A percentile compares a stretch with the other conserved stretches of the same genome.
Evolutionary conservation across 2,888 invertebrate genomes (phyloP).

Genomic region (Nemurella pictetii): DNA sequence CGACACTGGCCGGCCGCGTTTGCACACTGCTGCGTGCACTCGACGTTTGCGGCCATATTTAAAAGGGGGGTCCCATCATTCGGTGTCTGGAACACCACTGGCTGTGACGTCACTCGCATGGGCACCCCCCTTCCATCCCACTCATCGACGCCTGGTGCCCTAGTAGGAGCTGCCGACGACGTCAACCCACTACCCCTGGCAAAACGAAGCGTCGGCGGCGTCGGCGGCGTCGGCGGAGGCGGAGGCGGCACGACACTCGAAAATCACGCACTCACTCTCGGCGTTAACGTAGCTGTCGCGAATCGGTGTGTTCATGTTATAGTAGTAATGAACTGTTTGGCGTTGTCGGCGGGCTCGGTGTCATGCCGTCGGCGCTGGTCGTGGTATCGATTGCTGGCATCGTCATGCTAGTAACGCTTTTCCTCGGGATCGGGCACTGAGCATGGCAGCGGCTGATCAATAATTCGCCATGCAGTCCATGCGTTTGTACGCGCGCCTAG

Average conservation of each 20-base stretch:
- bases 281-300: not conserved
- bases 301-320: not conserved
- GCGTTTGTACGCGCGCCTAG: not conserved
- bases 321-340: not conserved
- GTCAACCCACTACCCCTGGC: not conserved
- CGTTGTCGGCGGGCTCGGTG: not conserved
- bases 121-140: slow-evolving; percentile 11
- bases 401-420: not conserved
- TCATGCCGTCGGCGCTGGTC: not conserved
- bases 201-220: not conserved
- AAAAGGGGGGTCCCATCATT: slow-evolving; percentile 15
- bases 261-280: not conserved
- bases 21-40: slow-evolving; percentile 20
- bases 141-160: not conserved
- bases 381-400: not conserved
- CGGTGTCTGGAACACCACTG: slow-evolving; percentile 23
- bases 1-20: not conserved
- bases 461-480: not conserved
- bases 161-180: not conserved
- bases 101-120: slow-evolving; percentile 24
- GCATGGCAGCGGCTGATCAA: not conserved
- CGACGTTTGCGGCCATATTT: slow-evolving; percentile 22
- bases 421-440: not conserved
- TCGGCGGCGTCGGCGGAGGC: not conserved
- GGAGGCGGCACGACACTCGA: not conserved